Evolutionary conservation across 2,888 invertebrate species (phyloP).

Genomic region (Drosophila melanosoma): DNA sequence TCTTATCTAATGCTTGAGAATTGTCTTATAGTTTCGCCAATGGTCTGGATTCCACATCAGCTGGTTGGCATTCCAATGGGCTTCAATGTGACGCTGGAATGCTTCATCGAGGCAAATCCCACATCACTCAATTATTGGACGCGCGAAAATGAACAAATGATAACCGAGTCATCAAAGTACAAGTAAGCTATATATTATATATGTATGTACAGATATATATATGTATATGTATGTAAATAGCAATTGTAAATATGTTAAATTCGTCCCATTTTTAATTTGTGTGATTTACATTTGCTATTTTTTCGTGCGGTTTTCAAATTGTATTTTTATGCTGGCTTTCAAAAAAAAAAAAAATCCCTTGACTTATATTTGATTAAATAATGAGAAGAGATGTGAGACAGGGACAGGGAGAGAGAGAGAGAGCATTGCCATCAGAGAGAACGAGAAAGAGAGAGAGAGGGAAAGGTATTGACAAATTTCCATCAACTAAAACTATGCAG

Average conservation of each 20-base stretch:
- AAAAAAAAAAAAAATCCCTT: not conserved
- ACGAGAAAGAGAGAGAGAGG: not conserved
- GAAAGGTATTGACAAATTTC: not conserved
- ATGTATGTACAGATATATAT: not conserved
- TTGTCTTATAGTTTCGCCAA: conserved; percentile 91
- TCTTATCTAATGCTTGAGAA: not conserved
- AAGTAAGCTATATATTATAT: conserved; percentile 84
- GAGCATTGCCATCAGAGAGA: not conserved
- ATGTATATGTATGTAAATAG: not conserved
- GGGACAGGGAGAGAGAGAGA: not conserved
- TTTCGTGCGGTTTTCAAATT: not conserved
- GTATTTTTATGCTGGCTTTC: not conserved
- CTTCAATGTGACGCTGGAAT: conserved; percentile 93
- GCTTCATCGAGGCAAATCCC: conserved; percentile 96
- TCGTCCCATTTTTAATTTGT: not conserved
- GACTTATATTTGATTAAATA: not conserved
- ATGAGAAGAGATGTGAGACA: not conserved
- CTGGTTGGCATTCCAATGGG: conserved; percentile 93
- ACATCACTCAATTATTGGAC: conserved; percentile 97
- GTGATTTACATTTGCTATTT: not conserved
- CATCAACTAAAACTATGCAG: not conserved
- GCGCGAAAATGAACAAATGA: conserved; percentile 94
- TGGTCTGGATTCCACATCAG: conserved; percentile 96
- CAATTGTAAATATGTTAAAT: not conserved
- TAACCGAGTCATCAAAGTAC: conserved; percentile 93